Percentiles rank a stretch among this genome's conserved stretches.
phyloP scores from a whole-genome alignment of 2,888 invertebrate species.

The Tipula unca region DNA sequence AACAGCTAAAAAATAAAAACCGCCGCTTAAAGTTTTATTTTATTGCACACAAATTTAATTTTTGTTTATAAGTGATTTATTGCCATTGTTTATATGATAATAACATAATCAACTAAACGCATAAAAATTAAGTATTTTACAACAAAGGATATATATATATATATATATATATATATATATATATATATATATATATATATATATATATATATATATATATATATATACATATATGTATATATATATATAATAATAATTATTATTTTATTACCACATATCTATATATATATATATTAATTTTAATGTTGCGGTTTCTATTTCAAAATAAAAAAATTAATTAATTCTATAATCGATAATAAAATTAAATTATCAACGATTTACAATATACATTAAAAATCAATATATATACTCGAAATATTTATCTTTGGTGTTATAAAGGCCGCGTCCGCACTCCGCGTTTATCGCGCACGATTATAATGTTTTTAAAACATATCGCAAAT shows the following conservation, averaged over 20 bases:
- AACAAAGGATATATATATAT: neutral
- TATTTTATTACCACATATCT: neutral
- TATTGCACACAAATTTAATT: neutral
- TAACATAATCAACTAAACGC: neutral
- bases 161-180: neutral
- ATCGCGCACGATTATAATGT: neutral
- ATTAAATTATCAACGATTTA: neutral
- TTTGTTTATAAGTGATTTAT: neutral
- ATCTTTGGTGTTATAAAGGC: neutral
- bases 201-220: too few relatives aligned
- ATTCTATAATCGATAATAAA: neutral
- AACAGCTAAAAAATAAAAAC: neutral
- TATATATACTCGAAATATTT: too few relatives aligned
- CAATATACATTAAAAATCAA: neutral
- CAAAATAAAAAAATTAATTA: neutral
- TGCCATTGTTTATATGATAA: constrained; percentile 8
- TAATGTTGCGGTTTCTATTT: neutral
- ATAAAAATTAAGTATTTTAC: neutral
- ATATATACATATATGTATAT: neutral
- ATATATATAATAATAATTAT: neutral
- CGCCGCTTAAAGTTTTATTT: neutral
- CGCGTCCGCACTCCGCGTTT: neutral
- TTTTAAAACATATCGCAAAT: neutral
- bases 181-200: too few relatives aligned
- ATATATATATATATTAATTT: too few relatives aligned